Evolutionary conservation across 1,140 invertebrate genomes (phyloP).

Genomic region (Drosophila erecta): DNA sequence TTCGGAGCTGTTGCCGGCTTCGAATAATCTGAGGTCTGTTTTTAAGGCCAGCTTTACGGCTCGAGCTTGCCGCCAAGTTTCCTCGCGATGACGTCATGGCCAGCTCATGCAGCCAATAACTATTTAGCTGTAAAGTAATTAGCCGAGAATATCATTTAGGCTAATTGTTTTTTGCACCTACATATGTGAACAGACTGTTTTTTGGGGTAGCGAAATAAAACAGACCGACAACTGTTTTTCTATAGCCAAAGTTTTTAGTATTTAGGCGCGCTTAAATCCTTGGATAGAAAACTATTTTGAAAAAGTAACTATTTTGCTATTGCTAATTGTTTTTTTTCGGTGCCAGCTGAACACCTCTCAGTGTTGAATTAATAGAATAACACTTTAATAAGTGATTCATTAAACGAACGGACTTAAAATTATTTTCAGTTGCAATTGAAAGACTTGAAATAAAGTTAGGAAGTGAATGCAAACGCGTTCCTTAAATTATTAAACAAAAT

Average conservation of each 20-base stretch:
- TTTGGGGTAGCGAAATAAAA: background rate
- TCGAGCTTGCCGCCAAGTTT: conserved; percentile 1
- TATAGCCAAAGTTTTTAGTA: background rate
- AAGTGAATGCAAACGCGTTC: too few relatives aligned
- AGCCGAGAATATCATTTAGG: conserved; percentile 19
- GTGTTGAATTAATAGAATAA: too few relatives aligned
- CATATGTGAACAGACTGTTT: background rate
- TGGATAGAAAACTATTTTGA: background rate
- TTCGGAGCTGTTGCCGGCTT: conserved; percentile 12
- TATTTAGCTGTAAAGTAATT: conserved; percentile 26
- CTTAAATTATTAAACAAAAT: too few relatives aligned
- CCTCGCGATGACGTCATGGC: conserved; percentile 25
- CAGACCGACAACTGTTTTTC: background rate
- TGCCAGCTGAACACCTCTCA: too few relatives aligned
- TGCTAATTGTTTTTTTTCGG: too few relatives aligned
- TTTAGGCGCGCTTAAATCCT: background rate
- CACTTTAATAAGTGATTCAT: too few relatives aligned
- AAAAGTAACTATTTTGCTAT: too few relatives aligned
- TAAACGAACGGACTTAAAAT: too few relatives aligned
- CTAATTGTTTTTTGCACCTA: conserved; percentile 11
- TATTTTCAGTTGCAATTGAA: too few relatives aligned
- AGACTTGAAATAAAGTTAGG: too few relatives aligned
- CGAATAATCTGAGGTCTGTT: conserved; percentile 5
- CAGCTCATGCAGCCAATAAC: conserved; percentile 1
- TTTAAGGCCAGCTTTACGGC: background rate